Conservation (phyloP, 2,797 vertebrate species). For the Petrocephalus schoutedeni region DNA sequence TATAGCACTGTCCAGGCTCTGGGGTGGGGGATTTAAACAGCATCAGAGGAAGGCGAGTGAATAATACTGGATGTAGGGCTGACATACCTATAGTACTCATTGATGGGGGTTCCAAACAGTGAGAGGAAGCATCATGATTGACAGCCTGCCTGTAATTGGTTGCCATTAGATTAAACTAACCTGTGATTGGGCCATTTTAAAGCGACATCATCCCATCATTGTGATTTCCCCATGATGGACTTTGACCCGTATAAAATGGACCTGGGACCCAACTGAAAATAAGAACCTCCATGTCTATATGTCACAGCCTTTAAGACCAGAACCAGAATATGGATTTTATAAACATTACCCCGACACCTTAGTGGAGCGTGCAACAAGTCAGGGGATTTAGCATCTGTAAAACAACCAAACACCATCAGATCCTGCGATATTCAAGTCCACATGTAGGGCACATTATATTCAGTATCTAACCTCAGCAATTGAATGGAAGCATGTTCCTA, state of each 20-base stretch:
- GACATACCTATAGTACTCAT: background rate
- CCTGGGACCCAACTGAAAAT: background rate
- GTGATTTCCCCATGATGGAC: background rate
- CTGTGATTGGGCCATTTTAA: background rate
- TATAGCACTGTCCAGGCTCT: slow-evolving; percentile 80
- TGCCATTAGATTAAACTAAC: background rate
- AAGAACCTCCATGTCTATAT: background rate
- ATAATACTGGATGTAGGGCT: background rate
- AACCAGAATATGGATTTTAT: background rate
- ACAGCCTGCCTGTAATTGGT: background rate
- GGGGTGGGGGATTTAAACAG: slow-evolving; percentile 1
- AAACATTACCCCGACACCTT: background rate
- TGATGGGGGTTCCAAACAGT: background rate
- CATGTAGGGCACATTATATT: background rate
- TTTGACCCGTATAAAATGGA: background rate
- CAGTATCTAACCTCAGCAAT: background rate
- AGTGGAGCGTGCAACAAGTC: background rate
- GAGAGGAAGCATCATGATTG: background rate
- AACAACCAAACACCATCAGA: background rate
- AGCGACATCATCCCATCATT: background rate
- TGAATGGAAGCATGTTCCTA: background rate
- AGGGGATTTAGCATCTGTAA: background rate
- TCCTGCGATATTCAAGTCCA: background rate
- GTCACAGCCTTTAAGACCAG: background rate
- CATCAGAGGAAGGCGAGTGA: background rate